Percentiles rank a stretch among this genome's conserved stretches.
Conservation (phyloP, 2,888 invertebrate species). For the Lymantria dispar region DNA sequence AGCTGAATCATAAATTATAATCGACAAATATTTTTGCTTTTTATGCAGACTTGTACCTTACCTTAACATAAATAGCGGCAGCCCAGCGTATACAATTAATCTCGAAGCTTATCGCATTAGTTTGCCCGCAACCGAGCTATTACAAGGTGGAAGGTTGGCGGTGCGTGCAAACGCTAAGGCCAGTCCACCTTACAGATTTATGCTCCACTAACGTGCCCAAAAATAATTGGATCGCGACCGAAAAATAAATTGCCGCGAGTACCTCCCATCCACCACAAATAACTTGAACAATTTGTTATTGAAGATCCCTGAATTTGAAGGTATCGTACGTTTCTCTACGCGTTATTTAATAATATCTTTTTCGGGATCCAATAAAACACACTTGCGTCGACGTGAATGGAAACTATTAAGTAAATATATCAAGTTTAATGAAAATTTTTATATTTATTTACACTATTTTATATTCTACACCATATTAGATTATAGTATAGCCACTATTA, state of each 20-base stretch:
- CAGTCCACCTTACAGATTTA: slow-evolving; percentile 55
- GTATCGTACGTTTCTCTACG: slow-evolving; percentile 26
- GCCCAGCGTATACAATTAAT: slow-evolving; percentile 46
- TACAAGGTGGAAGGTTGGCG: slow-evolving; percentile 36
- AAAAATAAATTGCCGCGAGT: slow-evolving; percentile 71
- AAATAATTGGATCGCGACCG: slow-evolving; percentile 78
- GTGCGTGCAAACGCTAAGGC: slow-evolving; percentile 41
- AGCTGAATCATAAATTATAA: slow-evolving; percentile 1
- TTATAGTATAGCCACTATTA: too few species aligned
- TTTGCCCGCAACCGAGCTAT: slow-evolving; percentile 45
- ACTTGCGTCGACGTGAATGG: neutral
- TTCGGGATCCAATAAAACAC: slow-evolving; percentile 1
- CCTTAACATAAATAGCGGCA: slow-evolving; percentile 26
- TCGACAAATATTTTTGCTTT: slow-evolving; percentile 8
- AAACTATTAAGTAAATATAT: too few species aligned
- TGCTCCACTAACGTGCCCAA: slow-evolving; percentile 70
- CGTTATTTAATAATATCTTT: slow-evolving; percentile 37
- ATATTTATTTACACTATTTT: too few species aligned
- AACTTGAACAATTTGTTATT: slow-evolving; percentile 66
- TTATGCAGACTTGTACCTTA: slow-evolving; percentile 21
- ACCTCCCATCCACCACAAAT: slow-evolving; percentile 49
- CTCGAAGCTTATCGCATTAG: slow-evolving; percentile 52
- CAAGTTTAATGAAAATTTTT: too few species aligned
- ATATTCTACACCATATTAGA: too few species aligned
- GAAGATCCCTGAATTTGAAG: slow-evolving; percentile 55